Conservation (phyloP, 2,113 vertebrate genomes). For the Trichechus manatus region DNA sequence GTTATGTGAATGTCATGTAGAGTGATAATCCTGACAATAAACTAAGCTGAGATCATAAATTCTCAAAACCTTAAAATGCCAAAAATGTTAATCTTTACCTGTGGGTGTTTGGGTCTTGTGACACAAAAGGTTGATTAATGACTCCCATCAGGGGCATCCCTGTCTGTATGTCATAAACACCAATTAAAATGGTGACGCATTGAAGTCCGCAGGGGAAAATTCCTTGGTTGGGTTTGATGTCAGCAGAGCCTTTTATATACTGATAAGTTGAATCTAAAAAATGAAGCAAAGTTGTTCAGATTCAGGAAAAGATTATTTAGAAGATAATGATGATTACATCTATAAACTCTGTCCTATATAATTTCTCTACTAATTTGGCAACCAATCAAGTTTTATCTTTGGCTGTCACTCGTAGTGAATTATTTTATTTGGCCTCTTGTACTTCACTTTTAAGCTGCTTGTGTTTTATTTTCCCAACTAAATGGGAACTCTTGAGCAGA, state of each 20-base stretch:
- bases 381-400: background rate
- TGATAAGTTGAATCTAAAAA: conserved; percentile 93
- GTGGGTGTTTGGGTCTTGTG: conserved; percentile 85
- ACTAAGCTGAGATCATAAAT: background rate
- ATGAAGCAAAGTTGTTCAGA: conserved; percentile 7
- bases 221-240: conserved; percentile 86
- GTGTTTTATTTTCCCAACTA: background rate
- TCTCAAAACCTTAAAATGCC: background rate
- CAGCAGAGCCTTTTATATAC: conserved; percentile 92
- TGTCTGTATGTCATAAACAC: conserved; percentile 90
- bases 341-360: background rate
- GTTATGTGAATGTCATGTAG: background rate
- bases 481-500: background rate
- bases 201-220: conserved; percentile 92
- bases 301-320: background rate
- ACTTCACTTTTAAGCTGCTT: background rate
- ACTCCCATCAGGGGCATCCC: conserved; percentile 94
- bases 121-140: conserved; percentile 93
- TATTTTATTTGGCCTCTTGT: background rate
- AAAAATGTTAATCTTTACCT: conserved; percentile 70
- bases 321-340: background rate
- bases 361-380: background rate
- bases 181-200: conserved; percentile 93
- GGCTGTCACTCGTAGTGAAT: background rate
- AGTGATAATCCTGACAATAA: background rate